Evolutionary conservation across 2,113 vertebrate species (phyloP).

Genomic region (Sinosuthora webbiana): DNA sequence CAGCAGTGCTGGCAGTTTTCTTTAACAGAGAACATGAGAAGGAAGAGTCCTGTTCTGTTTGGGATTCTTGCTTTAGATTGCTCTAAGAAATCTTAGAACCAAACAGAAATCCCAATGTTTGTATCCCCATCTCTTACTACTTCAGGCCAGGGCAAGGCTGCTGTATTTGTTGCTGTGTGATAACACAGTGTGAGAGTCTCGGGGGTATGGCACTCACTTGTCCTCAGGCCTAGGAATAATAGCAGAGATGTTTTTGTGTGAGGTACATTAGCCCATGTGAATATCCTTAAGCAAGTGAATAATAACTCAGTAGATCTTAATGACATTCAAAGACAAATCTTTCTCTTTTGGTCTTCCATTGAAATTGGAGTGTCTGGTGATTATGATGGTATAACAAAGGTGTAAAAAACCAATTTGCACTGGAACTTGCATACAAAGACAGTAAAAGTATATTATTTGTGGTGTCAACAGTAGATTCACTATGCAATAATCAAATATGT

Average conservation of each 20-base stretch:
- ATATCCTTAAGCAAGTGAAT: not conserved
- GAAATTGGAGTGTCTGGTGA: not conserved
- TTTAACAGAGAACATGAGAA: not conserved
- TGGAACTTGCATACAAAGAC: not conserved
- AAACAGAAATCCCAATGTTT: not conserved
- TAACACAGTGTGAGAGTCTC: not conserved
- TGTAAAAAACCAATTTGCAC: not conserved
- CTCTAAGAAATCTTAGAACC: not conserved
- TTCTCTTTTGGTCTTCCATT: not conserved
- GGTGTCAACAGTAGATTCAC: not conserved
- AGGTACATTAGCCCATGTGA: not conserved
- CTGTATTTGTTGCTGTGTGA: not conserved
- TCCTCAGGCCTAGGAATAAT: not conserved
- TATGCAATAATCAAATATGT: not conserved
- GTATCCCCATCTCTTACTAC: not conserved
- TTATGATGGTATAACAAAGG: not conserved
- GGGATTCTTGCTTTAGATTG: not conserved
- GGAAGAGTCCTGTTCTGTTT: not conserved
- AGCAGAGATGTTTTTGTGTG: not conserved
- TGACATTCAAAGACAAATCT: not conserved
- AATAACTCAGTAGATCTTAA: not conserved
- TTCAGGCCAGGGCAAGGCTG: not conserved
- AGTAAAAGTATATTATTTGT: not conserved
- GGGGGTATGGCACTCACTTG: not conserved
- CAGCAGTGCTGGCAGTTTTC: not conserved